These are phyloP conservation scores for Eptatretus burgeri DNA, from an alignment of 2,113 vertebrate species.

Conservation along the genomic window DNA sequence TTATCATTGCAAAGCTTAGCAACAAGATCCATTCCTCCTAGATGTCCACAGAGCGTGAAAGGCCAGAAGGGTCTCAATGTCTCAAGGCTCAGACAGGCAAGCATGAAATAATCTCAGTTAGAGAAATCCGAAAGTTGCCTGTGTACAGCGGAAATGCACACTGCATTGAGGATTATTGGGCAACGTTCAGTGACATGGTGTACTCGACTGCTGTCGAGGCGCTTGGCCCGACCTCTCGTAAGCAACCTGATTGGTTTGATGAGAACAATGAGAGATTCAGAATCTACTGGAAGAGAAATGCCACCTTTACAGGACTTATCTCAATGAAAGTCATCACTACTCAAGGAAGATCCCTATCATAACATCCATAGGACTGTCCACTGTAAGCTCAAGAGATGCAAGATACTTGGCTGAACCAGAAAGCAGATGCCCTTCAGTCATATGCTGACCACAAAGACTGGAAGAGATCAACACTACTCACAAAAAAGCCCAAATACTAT, in stretches of 20 bases:
- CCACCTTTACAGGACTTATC: neutral
- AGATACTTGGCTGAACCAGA: neutral
- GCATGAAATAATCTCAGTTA: neutral
- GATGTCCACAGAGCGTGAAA: neutral
- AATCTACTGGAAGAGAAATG: neutral
- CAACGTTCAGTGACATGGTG: neutral
- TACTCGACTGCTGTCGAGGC: neutral
- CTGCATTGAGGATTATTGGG: neutral
- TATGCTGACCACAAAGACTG: neutral
- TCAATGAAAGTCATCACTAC: neutral
- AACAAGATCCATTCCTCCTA: neutral
- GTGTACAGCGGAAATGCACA: neutral
- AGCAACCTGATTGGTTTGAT: neutral
- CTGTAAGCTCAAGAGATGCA: neutral
- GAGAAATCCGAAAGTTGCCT: neutral
- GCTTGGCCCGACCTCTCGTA: neutral
- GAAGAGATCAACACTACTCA: neutral
- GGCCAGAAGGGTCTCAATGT: neutral
- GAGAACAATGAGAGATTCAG: neutral
- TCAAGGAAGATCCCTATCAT: neutral
- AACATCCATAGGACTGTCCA: slow-evolving; percentile 3
- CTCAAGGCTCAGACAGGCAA: neutral
- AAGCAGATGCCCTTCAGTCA: neutral
- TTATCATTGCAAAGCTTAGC: neutral
- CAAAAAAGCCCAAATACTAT: neutral